These are phyloP conservation scores for Drosophila bipectinata DNA, from an alignment of 1,140 invertebrate species.

Conservation along the genomic window DNA sequence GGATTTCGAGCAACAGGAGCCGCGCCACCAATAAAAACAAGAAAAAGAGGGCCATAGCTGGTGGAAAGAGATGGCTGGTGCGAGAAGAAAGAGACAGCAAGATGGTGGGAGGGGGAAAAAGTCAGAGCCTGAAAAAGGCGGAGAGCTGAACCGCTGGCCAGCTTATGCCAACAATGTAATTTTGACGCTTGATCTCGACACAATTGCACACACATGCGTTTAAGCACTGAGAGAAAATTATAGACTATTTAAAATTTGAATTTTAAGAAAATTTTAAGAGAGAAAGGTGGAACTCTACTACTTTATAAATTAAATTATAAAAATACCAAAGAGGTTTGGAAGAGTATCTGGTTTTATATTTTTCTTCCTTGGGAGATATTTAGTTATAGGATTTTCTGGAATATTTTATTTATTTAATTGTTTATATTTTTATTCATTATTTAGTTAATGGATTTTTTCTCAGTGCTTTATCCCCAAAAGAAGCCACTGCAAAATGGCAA, in stretches of 20 bases:
- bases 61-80: not conserved
- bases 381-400: too few relatives aligned
- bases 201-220: slow-evolving; percentile 27
- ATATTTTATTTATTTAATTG: too few relatives aligned
- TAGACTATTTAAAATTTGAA: too few relatives aligned
- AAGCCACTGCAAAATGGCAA: slow-evolving; percentile 29
- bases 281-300: too few relatives aligned
- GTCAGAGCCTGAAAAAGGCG: slow-evolving; percentile 26
- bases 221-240: not conserved
- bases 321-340: too few relatives aligned
- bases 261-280: too few relatives aligned
- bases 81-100: not conserved
- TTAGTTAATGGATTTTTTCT: not conserved
- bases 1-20: slow-evolving; percentile 76
- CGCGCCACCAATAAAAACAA: slow-evolving; percentile 31
- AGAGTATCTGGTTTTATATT: too few relatives aligned
- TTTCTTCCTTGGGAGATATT: too few relatives aligned
- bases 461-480: slow-evolving; percentile 1
- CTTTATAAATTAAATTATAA: too few relatives aligned
- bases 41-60: not conserved
- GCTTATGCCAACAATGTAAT: slow-evolving; percentile 82
- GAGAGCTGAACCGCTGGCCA: slow-evolving; percentile 50
- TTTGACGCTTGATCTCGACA: slow-evolving; percentile 76
- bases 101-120: not conserved
- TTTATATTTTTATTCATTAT: too few relatives aligned